Base-by-base conservation (phyloP, 2,888 invertebrate genomes). In the Polia nebulosa region DNA sequence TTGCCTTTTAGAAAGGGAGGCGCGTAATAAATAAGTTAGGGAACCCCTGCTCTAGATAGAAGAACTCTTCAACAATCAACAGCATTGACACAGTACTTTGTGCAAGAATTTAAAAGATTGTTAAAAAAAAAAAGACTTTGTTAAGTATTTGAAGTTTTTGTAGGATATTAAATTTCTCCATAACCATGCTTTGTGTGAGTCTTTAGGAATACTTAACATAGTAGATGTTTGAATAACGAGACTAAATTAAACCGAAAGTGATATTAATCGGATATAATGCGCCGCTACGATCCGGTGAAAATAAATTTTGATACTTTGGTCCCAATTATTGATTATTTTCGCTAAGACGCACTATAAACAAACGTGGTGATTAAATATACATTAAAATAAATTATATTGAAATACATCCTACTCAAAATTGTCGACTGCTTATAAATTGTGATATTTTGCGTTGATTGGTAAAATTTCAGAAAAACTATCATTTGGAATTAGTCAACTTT, bases 261-360 rank as follows among this genome's bases (percentile, higher is more conserved):
- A 60, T 44, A 61, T 56, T 58, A 64, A 45, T 55, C 25, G 1
- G 20, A 69, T 41, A 78, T 72, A 78, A 77, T 65, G 65, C 72
- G 65, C 49, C 32, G 49, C 70, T 77, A 65, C 36, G n/a, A n/a
- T 49, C 52, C 60, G 29, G 68, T 25, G 47, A 58, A 72, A 81
- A 70, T 59, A 58, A 83, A 71, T 82, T 85, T 87, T 78, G 82
- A 79, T 85, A 80, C 63, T 84, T 90, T 91, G 91, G 91, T 91
- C 91, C 91, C 91, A 87, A 89, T 83, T 78, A 72, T 81, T 63
- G 62, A 68, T 78, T 68, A 80, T 75, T 56, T 69, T 62, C 39
- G 53, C 71, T 36, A 53, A 63, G 78, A 80, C 78, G 62, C 78
- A 76, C 76, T 72, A 73, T 67, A 74, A 61, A 56, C 61, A 41